Percentiles rank a stretch among this genome's conserved stretches.
phyloP scores from a whole-genome alignment of 2,113 vertebrate species.

The Rattus rattus region DNA sequence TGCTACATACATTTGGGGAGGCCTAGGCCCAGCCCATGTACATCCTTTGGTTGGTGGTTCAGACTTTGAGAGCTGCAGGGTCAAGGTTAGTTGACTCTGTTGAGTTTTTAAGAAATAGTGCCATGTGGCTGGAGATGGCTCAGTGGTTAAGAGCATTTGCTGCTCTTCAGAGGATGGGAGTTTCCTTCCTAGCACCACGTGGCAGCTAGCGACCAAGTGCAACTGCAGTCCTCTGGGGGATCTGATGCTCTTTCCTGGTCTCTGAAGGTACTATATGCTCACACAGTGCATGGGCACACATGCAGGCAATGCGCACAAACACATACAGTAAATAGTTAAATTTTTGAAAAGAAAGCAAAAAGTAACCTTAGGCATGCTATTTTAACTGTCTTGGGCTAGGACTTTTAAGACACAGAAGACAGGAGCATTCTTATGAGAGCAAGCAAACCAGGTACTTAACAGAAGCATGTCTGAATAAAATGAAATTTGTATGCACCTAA shows the following conservation, averaged over 20 bases:
- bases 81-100: no score
- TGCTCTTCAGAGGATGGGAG: neutral
- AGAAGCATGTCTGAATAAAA: neutral
- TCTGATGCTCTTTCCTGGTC: neutral
- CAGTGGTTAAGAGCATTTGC: neutral
- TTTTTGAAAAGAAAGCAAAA: neutral
- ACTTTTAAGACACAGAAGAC: neutral
- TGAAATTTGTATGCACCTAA: neutral
- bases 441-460: neutral
- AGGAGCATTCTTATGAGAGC: neutral
- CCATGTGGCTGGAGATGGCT: neutral
- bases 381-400: neutral
- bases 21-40: no score
- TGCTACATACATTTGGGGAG: no score
- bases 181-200: neutral
- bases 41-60: no score
- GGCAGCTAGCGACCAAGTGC: neutral
- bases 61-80: no score
- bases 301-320: neutral
- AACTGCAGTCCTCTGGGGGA: neutral
- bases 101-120: neutral
- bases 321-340: neutral
- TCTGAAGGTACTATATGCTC: neutral
- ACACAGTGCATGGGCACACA: neutral
- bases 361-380: neutral